Base-by-base conservation (phyloP, 2,888 invertebrate species). In the Dione juno region DNA sequence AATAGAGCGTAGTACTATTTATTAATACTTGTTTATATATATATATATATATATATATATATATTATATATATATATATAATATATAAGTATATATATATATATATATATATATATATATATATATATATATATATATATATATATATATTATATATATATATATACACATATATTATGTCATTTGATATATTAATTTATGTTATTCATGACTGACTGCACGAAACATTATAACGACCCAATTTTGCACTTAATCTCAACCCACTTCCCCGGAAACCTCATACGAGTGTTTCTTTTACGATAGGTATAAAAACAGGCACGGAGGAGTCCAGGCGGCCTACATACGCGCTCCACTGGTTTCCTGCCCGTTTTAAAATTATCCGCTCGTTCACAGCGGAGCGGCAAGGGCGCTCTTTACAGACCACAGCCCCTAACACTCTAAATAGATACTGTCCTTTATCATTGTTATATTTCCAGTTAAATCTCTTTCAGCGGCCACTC, bases 341-440 rank as follows among this genome's bases (percentile, higher is more conserved):
- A 90, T 90, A 84, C 84, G 84, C 90, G 90, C 88, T 88, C 82
- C 86, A 85, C 81, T 90, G 91, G 82, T 88, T 89, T 91, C 90
- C 90, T 88, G 88, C 80, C 85, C 85, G 87, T 86, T 89, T 86
- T 90, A 91, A 88, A 91, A 89, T 91, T 88, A 90, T 83, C 89
- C 82, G 83, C 86, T 84, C 84, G 81, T 82, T 83, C 86, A 84
- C 89, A 86, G 81, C 84, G 86, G 82, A 87, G 89, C 90, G 89
- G 85, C 84, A 88, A 87, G 85, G 81, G 82, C 87, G 90, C 88
- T 90, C 91, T 91, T 92, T 90, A 90, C 89, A 88, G 86, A 80
- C 85, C 84, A 84, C 78, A 82, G 86, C 82, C 82, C 88, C 88
- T 87, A 83, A 71, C 74, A 75, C 79, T 79, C 72, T 77, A 80